Base-by-base conservation (phyloP, 1,140 invertebrate genomes). In the Drosophila serrata region DNA sequence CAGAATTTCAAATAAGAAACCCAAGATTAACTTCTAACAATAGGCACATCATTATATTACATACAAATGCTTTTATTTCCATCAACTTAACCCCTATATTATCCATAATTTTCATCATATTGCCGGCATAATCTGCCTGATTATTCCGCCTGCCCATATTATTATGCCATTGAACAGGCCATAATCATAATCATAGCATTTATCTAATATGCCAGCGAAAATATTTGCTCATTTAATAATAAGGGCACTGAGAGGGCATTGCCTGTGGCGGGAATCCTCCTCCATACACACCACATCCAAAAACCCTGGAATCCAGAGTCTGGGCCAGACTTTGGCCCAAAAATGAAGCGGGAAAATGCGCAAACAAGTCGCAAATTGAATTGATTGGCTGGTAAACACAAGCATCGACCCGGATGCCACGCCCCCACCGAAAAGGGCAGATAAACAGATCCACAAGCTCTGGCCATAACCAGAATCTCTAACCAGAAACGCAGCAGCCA, bases 341-440 rank as follows among this genome's bases (percentile, higher is more conserved):
- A 70, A 72, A 72, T 70, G 51, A 70, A 35, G 65, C 65, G 40
- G 51, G 8, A 56, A 56, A 46, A 57, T 42, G 45, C 42, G 57
- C 67, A 79, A 79, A 79, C 68, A 79, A 79, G 77, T 74, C 68
- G 76, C 68, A 79, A 79, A 79, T 79, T 79, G 75, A 79, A 79
- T 79, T 79, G 77, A 79, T 79, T 79, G 77, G 76, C 61, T 59
- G 60, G 76, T 65, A 79, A 79, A 79, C 60, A 79, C 60, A 79
- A 53, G 60, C 35, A 39, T 12, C 58, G 56, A 60, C 49, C 76
- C 75, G 57, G 46, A 72, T 72, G 58, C 56, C 53, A 63, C 19
- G 37, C 75, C 43, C 43, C 13, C n/a, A n/a, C 15, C 51, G 27
- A 45, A 48, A 48, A 19, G 48, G 70, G 42, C 29, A 37, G 22